Percentiles rank a stretch among this genome's conserved stretches.
Conservation (phyloP, 2,797 vertebrate genomes). For the Tympanoctomys barrerae region DNA sequence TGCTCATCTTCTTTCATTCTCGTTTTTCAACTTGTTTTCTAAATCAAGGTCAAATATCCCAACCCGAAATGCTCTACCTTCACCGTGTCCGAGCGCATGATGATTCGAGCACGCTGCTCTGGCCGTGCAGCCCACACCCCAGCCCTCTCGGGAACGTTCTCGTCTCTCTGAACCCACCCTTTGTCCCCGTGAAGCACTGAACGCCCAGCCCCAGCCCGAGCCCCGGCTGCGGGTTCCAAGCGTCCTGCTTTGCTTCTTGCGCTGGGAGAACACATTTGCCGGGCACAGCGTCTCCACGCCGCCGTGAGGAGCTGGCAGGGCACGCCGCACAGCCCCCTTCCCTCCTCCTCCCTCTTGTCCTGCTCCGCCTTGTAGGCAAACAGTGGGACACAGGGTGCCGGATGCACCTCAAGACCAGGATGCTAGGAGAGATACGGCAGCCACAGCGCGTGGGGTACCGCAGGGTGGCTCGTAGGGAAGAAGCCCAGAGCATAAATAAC, state of each 20-base stretch:
- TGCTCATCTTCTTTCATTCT: background rate
- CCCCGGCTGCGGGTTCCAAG: background rate
- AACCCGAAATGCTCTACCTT: background rate
- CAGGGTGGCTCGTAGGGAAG: background rate
- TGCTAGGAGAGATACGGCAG: background rate
- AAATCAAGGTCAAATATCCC: background rate
- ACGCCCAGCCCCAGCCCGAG: accelerated
- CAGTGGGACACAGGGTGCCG: background rate
- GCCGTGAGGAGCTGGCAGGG: background rate
- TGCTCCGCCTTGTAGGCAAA: accelerated
- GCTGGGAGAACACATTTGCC: background rate
- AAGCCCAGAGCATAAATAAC: background rate
- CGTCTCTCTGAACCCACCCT: background rate
- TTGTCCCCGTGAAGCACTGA: background rate
- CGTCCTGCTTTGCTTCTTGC: background rate
- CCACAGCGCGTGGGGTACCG: background rate
- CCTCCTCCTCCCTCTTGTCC: no score
- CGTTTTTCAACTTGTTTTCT: background rate
- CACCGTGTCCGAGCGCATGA: background rate
- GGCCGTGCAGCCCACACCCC: background rate
- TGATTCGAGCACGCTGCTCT: no score
- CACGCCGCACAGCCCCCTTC: background rate
- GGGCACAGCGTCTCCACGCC: accelerated
- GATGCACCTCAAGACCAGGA: background rate
- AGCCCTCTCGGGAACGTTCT: background rate